Percentiles rank a stretch among this genome's conserved stretches.
phyloP scores from a whole-genome alignment of 2,797 vertebrate species.

The Microcaecilia unicolor region DNA sequence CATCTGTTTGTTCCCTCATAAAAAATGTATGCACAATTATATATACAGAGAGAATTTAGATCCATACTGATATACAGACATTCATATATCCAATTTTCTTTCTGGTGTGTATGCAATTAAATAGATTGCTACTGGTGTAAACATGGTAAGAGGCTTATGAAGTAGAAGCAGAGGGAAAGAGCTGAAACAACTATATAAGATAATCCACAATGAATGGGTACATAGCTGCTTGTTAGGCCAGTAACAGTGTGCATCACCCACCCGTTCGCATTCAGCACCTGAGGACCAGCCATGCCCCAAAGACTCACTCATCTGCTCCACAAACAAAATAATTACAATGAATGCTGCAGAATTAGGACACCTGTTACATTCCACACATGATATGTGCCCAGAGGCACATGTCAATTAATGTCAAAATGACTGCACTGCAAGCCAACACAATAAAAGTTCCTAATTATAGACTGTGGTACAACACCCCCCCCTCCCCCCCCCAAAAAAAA shows the following conservation, averaged over 20 bases:
- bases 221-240: slow-evolving; percentile 24
- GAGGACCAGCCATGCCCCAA: slow-evolving; percentile 41
- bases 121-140: too few relatives aligned
- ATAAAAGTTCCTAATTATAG: slow-evolving; percentile 23
- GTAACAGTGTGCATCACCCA: slow-evolving; percentile 30
- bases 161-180: too few relatives aligned
- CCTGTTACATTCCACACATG: slow-evolving; percentile 42
- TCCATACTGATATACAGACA: too few relatives aligned
- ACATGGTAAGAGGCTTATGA: too few relatives aligned
- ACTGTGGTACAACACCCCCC: slow-evolving; percentile 22
- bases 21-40: too few relatives aligned
- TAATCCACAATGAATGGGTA: too few relatives aligned
- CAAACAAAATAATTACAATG: slow-evolving; percentile 56
- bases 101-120: too few relatives aligned
- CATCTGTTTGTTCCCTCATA: too few relatives aligned
- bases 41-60: too few relatives aligned
- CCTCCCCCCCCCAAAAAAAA: too few relatives aligned
- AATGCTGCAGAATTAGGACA: slow-evolving; percentile 49
- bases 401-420: slow-evolving; percentile 49
- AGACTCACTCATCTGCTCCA: slow-evolving; percentile 51
- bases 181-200: too few relatives aligned
- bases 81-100: too few relatives aligned
- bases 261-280: slow-evolving; percentile 42
- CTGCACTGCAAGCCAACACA: slow-evolving; percentile 23
- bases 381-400: slow-evolving; percentile 31